Evolutionary conservation across 2,888 invertebrate species (phyloP).

Genomic region (Macroteleia sp.): DNA sequence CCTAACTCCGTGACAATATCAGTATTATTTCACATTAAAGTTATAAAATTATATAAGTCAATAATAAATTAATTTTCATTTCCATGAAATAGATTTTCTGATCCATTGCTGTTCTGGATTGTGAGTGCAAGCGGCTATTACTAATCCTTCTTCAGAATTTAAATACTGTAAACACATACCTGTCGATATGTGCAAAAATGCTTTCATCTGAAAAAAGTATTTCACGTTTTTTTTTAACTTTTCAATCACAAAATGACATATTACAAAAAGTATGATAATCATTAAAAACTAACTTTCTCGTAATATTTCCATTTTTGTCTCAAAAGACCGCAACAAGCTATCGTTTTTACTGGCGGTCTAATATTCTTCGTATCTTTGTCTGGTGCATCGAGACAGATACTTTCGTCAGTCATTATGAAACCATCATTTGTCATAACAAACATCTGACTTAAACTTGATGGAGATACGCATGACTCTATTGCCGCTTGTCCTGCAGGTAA

Average conservation of each 20-base stretch:
- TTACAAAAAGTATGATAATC: too few species aligned
- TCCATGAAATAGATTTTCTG: constrained; percentile 89
- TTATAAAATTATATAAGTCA: too few species aligned
- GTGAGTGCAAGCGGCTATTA: constrained; percentile 86
- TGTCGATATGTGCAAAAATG: constrained; percentile 85
- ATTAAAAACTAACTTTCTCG: constrained; percentile 79
- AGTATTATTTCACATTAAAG: too few species aligned
- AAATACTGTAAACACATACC: constrained; percentile 86
- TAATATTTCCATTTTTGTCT: constrained; percentile 90
- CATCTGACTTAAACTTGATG: constrained; percentile 88
- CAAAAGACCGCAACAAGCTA: constrained; percentile 88
- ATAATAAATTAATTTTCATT: constrained; percentile 74
- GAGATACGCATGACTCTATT: constrained; percentile 87
- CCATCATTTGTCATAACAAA: constrained; percentile 89
- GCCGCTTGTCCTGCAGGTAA: too few species aligned
- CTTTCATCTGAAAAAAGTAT: constrained; percentile 82
- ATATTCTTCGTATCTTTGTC: constrained; percentile 84
- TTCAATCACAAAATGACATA: too few species aligned
- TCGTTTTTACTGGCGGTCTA: constrained; percentile 88
- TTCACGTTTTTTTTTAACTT: too few species aligned
- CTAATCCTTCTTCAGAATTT: constrained; percentile 85
- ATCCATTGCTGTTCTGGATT: constrained; percentile 88
- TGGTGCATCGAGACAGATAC: constrained; percentile 91
- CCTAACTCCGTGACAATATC: too few species aligned
- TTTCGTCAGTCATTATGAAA: constrained; percentile 93